Percentiles rank a stretch among this genome's conserved stretches.
Conservation (phyloP, 2,797 vertebrate genomes). For the Mus spretus region DNA sequence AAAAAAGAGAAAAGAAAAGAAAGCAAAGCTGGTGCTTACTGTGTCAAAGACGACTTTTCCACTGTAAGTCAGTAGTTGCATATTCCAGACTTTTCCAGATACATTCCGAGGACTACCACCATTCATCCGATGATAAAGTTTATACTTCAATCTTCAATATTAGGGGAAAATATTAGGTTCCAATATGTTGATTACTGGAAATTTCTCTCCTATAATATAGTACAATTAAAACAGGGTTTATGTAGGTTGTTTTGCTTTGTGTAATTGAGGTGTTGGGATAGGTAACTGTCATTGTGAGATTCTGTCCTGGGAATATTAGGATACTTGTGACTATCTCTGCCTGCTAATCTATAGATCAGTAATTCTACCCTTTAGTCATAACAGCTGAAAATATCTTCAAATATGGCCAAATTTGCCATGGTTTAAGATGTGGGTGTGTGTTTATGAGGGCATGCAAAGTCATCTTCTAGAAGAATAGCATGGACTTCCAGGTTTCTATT, state of each 20-base stretch:
- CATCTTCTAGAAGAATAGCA: not conserved
- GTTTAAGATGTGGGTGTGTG: not conserved
- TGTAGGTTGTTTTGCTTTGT: not conserved
- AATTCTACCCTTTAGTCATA: not conserved
- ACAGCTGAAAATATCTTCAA: not conserved
- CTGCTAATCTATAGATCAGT: not conserved
- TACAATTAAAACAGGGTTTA: not conserved
- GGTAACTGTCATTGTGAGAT: not conserved
- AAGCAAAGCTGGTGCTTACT: not conserved
- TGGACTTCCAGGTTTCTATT: not conserved
- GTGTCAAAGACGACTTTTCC: not conserved
- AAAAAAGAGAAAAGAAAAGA: not conserved
- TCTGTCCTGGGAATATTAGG: not conserved
- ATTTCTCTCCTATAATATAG: not conserved
- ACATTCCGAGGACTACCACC: conserved; percentile 19
- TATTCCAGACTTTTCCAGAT: conserved; percentile 18
- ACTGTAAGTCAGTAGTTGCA: conserved; percentile 11
- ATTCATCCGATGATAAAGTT: not conserved
- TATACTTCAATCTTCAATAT: conserved; percentile 43
- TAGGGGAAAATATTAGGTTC: conserved; percentile 1
- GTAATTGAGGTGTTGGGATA: not conserved
- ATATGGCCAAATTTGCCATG: not conserved
- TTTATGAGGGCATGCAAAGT: not conserved
- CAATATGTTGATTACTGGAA: conserved; percentile 12
- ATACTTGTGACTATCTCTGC: not conserved